phyloP scores from a whole-genome alignment of 2,888 invertebrate species.

The Peribatodes rhomboidaria region DNA sequence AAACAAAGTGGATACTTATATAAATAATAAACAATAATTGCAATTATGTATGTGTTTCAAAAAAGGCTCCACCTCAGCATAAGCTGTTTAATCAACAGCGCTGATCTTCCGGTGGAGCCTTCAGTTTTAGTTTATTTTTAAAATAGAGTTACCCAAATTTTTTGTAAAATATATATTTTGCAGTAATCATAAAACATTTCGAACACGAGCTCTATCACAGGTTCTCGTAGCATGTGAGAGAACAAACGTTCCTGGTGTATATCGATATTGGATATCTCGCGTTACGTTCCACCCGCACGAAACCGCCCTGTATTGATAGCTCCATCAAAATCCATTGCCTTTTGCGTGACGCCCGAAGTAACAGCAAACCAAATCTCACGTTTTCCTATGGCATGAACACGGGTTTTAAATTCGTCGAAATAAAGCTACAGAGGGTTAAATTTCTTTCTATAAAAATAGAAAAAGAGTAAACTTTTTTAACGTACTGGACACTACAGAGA shows the following conservation, averaged over 20 bases:
- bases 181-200: background rate
- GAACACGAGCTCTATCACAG: background rate
- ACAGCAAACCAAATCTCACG: constrained; percentile 11
- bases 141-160: no score
- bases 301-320: constrained; percentile 30
- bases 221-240: background rate
- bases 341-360: constrained; percentile 28
- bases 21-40: no score
- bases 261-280: constrained; percentile 30
- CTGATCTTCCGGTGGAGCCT: no score
- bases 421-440: background rate
- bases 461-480: no score
- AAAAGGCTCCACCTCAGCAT: no score
- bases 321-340: constrained; percentile 35
- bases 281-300: constrained; percentile 24
- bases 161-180: no score
- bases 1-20: no score
- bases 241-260: constrained; percentile 17
- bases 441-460: background rate
- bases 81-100: no score
- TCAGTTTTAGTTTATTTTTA: no score
- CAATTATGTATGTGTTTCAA: no score
- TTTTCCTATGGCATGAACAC: constrained; percentile 12
- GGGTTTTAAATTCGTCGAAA: background rate
- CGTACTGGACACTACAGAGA: no score